phyloP scores from a whole-genome alignment of 1,140 invertebrate species.

The Dendrolimus kikuchii region DNA sequence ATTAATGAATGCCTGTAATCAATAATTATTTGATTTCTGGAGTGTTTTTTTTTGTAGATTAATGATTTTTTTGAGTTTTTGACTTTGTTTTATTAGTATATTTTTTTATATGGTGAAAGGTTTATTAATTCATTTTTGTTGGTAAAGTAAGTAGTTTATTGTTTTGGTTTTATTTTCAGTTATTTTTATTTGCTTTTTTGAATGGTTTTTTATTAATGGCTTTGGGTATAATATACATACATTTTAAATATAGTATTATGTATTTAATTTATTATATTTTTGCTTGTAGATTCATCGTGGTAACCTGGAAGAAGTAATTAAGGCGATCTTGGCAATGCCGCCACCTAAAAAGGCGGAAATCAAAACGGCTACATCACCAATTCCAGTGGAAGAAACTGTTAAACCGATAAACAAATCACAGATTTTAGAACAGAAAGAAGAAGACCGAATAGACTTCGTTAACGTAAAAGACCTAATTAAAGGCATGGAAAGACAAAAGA shows the following conservation, averaged over 20 bases:
- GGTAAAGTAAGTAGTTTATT: conserved; percentile 14
- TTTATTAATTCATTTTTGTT: conserved; percentile 18
- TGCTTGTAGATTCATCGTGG: conserved; percentile 56
- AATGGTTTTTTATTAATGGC: conserved; percentile 14
- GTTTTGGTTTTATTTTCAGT: conserved; percentile 28
- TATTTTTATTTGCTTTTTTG: conserved; percentile 18
- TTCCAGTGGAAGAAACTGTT: conserved; percentile 38
- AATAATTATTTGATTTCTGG: conserved; percentile 15
- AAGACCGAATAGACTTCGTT: conserved; percentile 65
- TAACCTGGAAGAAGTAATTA: conserved; percentile 55
- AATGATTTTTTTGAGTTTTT: background rate
- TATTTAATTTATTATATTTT: conserved; percentile 9
- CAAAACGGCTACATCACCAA: conserved; percentile 38
- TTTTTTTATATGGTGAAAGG: too few species aligned
- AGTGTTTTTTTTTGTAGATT: conserved; percentile 15
- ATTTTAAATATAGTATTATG: conserved; percentile 8
- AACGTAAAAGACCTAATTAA: conserved; percentile 70
- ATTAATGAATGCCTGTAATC: conserved; percentile 11
- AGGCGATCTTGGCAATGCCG: conserved; percentile 56
- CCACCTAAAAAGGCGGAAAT: conserved; percentile 41
- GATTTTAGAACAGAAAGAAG: conserved; percentile 39
- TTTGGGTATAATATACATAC: too few species aligned
- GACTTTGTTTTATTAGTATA: too few species aligned
- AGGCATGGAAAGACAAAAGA: conserved; percentile 62
- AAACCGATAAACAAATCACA: conserved; percentile 30